Evolutionary conservation across 2,113 vertebrate genomes (phyloP), one percentile per base, ranked within the genome.

Genomic region (Pholis gunnellus): DNA sequence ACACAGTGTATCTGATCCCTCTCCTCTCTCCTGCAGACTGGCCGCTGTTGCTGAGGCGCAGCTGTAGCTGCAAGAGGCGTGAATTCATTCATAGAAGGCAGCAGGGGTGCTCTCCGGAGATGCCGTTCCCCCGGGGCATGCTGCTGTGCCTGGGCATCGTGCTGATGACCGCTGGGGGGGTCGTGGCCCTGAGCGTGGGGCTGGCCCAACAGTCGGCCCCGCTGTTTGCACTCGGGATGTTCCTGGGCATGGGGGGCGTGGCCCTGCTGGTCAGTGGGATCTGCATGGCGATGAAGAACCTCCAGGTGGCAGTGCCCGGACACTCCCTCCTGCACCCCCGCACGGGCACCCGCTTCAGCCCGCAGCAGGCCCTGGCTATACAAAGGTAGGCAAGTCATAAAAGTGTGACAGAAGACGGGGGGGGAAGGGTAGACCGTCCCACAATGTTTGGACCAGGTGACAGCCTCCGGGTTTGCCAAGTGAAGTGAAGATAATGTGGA

Each of bases 241-340:
- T 86, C 31, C 42, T 96, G 59, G 82, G 84, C 0, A 65, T 92
- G 48, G 89, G 91, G 31, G 95, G 95, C n/a, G 27, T 92, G n/a
- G 75, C 73, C 40, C 57, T 95, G 50, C 76, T 95, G 78, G 87
- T 94, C 75, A 83, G 72, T 9, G 91, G 90, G 22, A 82, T 95
- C 73, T 94, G 92, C 88, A 69, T 93, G 85, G 89, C 89, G 59
- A 94, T 94, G 92, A 95, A 94, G 83, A 92, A 94, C 34, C 90
- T 93, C 67, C 93, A 94, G 77, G 92, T 91, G 84, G 82, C 92
- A 0, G 91, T 95, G 67, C 93, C 95, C 0, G 95, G 95, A 64
- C 95, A 96, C 84, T 95, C 94, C 38, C 88, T 96, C 7, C 86
- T 95, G 68, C 95, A 95, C 84, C 94, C 95, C 0, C 94, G 94